Evolutionary conservation across 2,113 vertebrate genomes (phyloP), one percentile per base, ranked within the genome.

Genomic region (Perca fluviatilis): DNA sequence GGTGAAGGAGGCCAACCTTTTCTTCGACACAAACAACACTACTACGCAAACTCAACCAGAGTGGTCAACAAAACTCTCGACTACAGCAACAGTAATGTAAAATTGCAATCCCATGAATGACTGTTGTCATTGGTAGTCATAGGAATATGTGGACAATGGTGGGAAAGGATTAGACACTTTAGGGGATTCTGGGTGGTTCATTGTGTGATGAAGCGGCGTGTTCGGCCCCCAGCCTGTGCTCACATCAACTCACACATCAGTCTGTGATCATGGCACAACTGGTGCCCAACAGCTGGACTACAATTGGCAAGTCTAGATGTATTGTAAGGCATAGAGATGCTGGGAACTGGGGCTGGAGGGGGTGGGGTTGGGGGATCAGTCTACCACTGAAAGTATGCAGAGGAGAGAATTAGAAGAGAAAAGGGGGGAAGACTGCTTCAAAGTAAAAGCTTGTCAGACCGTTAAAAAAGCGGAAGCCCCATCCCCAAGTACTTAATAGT

Each of bases 231-330:
- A 54, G 77, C 66, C 85, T 79, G 80, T 82, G 87, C 80, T 83
- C 77, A 86, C 74, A 82, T 93, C 86, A 93, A 58, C 76, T 76
- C 79, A 85, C 78, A 82, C 82, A 77, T 89, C 88, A 90, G 75
- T 88, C 71, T 80, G 56, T 76, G 81, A 74, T 62, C 76, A 61
- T 51, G 61, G 75, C 60, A 33, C 64, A 76, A 65, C 76, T 73
- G 16, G 23, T 53, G 86, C 1, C 40, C 65, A 88, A 79, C 76
- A 79, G 72, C 83, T 86, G 83, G 80, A 65, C 60, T 36, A 64
- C 73, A 74, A 86, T 49, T 76, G 74, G 56, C 16, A 11, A 79
- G 73, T 67, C 50, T 72, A 40, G 75, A 74, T 84, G 82, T 82
- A 84, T 83, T 78, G 50, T 79, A 25, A 72, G 77, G 77, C 74